phyloP scores from a whole-genome alignment of 2,113 vertebrate species.

The Anguilla japonica region DNA sequence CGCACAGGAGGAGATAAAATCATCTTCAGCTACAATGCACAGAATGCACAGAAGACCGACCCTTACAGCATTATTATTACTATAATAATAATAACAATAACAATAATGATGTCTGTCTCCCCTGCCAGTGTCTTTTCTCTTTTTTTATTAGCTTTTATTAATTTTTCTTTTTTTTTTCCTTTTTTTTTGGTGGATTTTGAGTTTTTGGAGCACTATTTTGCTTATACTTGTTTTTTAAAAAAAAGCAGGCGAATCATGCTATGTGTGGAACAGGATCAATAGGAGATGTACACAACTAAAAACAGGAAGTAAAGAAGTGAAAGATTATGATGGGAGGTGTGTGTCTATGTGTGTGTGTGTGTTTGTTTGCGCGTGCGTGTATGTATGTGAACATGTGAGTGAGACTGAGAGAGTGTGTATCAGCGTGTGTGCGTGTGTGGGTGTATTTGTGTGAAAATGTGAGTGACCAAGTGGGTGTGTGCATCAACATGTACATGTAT shows the following conservation, averaged over 20 bases:
- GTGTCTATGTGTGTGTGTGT: background rate
- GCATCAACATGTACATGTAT: too few species aligned
- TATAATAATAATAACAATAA: background rate
- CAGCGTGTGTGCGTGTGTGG: too few species aligned
- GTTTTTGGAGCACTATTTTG: background rate
- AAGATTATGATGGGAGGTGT: background rate
- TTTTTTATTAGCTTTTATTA: background rate
- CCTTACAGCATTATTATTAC: background rate
- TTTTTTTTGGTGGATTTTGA: background rate
- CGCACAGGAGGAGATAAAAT: background rate
- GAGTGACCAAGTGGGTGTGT: background rate
- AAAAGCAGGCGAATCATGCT: background rate
- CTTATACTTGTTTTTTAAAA: background rate
- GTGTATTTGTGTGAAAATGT: too few species aligned
- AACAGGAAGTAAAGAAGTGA: constrained; percentile 3
- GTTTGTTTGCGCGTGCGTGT: background rate
- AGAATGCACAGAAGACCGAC: background rate
- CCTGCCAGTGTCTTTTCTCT: background rate
- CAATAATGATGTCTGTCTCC: background rate
- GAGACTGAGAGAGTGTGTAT: background rate
- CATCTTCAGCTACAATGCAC: background rate
- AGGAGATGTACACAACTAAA: background rate
- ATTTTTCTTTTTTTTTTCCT: background rate
- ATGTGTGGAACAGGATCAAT: background rate
- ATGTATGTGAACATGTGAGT: background rate